A percentile compares a stretch with the other conserved stretches of the same genome.
phyloP scores from a whole-genome alignment of 1,140 invertebrate genomes.

The Microplitis demolitor region DNA sequence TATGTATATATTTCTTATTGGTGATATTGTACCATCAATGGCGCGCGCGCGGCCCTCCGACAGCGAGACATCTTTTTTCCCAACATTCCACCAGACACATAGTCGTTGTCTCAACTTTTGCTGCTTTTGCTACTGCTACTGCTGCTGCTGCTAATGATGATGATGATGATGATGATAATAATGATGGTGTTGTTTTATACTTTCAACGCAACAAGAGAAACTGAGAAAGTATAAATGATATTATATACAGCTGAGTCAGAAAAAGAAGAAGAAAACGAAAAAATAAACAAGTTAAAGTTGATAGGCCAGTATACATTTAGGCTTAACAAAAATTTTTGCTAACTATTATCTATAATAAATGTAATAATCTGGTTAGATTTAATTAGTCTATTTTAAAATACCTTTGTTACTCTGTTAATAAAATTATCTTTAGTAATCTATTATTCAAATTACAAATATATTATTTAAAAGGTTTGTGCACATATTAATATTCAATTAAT shows the following conservation, averaged over 20 bases:
- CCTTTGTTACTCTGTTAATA: no score
- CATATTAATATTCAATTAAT: background rate
- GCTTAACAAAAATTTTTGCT: no score
- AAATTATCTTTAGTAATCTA: no score
- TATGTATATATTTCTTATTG: background rate
- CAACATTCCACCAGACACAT: constrained; percentile 18
- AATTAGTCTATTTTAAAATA: no score
- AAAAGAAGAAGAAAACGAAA: no score
- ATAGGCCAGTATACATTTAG: no score
- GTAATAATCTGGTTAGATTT: no score
- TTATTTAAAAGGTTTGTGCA: background rate
- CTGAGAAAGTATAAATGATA: background rate
- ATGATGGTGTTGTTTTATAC: background rate
- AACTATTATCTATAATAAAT: no score
- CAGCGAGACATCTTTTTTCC: constrained; percentile 16
- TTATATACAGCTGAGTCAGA: background rate
- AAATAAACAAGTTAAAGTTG: no score
- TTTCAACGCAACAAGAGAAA: background rate
- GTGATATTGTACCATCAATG: background rate
- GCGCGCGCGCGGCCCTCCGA: constrained; percentile 2
- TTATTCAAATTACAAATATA: no score
- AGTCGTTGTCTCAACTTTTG: constrained; percentile 5
- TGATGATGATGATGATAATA: no score
- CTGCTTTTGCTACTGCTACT: background rate
- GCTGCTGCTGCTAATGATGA: no score